These are phyloP conservation scores for Spondyliosoma cantharus DNA, from an alignment of 2,797 vertebrate genomes.

Conservation along the genomic window DNA sequence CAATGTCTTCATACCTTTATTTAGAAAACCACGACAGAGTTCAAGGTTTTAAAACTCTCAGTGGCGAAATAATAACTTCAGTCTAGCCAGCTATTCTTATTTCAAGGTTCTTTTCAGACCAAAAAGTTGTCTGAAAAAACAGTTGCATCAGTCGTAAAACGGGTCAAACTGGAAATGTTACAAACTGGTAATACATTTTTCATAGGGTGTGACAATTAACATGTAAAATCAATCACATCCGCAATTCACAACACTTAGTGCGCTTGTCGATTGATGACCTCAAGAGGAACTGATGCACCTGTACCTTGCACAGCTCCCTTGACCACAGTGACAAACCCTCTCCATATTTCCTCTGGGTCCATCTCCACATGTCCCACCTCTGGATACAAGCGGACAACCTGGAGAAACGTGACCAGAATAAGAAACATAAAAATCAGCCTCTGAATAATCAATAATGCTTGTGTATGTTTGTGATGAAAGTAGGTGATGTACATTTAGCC, in stretches of 20 bases:
- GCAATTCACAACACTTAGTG: too few relatives aligned
- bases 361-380: conserved; percentile 90
- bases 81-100: background rate
- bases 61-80: background rate
- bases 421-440: background rate
- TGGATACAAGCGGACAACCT: conserved; percentile 90
- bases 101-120: background rate
- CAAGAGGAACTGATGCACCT: background rate
- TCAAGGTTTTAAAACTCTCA: too few relatives aligned
- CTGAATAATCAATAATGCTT: background rate
- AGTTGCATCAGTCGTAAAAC: too few relatives aligned
- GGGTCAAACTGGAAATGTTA: too few relatives aligned
- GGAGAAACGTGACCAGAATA: background rate
- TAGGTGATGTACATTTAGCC: background rate
- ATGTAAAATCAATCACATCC: background rate
- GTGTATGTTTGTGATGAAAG: too few relatives aligned
- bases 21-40: background rate
- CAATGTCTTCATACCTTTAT: background rate
- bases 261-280: background rate
- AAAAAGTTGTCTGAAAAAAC: too few relatives aligned
- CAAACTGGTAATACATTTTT: too few relatives aligned
- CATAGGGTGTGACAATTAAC: too few relatives aligned
- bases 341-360: conserved; percentile 91
- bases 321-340: conserved; percentile 88
- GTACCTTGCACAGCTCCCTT: conserved; percentile 93